phyloP scores from a whole-genome alignment of 2,888 invertebrate species.

The Homarus gammarus region DNA sequence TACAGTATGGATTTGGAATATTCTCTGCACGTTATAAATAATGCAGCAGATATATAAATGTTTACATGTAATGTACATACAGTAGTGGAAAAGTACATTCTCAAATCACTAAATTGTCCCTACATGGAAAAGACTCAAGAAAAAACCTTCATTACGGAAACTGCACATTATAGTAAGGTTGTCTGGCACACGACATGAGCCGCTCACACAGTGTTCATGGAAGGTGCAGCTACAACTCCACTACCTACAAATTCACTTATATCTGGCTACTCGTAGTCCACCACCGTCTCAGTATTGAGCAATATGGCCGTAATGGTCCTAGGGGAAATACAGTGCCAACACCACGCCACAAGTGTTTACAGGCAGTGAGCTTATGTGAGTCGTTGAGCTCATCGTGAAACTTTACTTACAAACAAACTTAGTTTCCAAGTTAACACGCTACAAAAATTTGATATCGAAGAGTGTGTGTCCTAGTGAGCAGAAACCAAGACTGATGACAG shows the following conservation, averaged over 20 bases:
- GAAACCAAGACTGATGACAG: neutral
- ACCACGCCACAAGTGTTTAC: neutral
- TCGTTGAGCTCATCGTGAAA: conserved; percentile 2
- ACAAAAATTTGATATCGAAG: neutral
- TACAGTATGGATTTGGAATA: neutral
- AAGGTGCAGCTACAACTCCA: neutral
- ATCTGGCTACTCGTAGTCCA: neutral
- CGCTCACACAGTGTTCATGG: neutral
- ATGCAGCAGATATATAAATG: neutral
- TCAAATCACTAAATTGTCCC: neutral
- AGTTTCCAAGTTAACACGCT: neutral
- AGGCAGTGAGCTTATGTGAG: neutral
- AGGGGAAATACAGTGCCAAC: neutral
- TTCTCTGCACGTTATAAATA: neutral
- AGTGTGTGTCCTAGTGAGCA: neutral
- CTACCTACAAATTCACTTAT: neutral
- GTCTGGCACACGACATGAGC: neutral
- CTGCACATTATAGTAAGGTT: neutral
- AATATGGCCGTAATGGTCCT: conserved; percentile 1
- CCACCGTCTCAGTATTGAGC: conserved; percentile 1
- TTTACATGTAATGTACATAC: neutral
- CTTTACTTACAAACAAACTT: neutral
- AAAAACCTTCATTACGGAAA: neutral
- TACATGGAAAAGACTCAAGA: neutral
- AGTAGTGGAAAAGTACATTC: neutral